Evolutionary conservation across 2,888 invertebrate genomes (phyloP), one percentile per base, ranked within the genome.

Genomic region (Macrophya annulata): DNA sequence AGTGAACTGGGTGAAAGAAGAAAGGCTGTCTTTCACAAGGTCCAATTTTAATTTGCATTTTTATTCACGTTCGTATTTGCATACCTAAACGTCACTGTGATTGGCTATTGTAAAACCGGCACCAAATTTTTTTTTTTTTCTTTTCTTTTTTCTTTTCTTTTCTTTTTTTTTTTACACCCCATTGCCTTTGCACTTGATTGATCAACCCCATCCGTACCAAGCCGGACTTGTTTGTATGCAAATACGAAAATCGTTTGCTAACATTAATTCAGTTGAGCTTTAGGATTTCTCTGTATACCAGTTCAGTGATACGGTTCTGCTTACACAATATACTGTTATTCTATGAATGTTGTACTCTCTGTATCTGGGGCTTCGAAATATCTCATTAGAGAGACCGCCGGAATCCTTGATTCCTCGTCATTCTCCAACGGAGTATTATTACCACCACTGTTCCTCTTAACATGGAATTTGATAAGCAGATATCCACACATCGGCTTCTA

Each of bases 51-150:
- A 77, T 77, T 77, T 62, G 81, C 81, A 62, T 81, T 81, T 81
- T 81, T 51, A 81, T 81, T 81, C 81, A 62, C 59, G 62, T 81
- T 62, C 43, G 86, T 87, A 90, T 89, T 89, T 88, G 86, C 89
- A 88, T 90, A 88, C 87, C 87, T 85, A 86, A 89, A 89, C 88
- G 87, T 55, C 86, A 51, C 72, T 82, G 86, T 87, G 89, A 90
- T 88, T 89, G 90, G 84, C 87, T 85, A 87, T 89, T 88, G 86
- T 85, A 59, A 86, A 83, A 71, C 40, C 62, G 86, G 77, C 79
- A 55, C 85, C 85, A 31, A n/a, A n/a, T 31, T 31, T 31, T 31
- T 31, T 31, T 31, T 31, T 31, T 31, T 3, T 31, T 31, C 31
- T 31, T 2, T 82, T 85, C 86, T 87, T 86, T 87, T 31, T 31